Evolutionary conservation across 2,888 invertebrate species (phyloP), one percentile per base, ranked within the genome.

Genomic region (Aethes cnicana): DNA sequence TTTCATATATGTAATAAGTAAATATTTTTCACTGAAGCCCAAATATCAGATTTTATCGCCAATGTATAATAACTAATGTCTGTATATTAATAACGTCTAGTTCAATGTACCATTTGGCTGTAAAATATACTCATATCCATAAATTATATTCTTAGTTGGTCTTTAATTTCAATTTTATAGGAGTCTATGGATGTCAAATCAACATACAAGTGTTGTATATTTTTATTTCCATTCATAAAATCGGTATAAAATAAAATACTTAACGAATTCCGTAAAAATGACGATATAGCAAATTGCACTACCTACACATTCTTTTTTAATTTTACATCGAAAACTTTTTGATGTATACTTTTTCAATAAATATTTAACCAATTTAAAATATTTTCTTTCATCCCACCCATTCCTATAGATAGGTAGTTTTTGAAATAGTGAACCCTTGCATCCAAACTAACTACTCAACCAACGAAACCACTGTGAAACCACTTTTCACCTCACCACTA

Each of bases 321-420:
- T 85, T 86, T 87, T 86, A 85, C 85, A 87, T 87, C 84, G 85
- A 87, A 84, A 73, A 69, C 70, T 76, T 84, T 86, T 87, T 84
- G 86, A 84, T 85, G 87, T 83, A 82, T 84, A 83, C 82, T 84
- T 86, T 86, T 84, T 72, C 73, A 85, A 84, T 86, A 84, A 78
- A 66, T 77, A 77, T 85, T 77, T 86, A 86, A 84, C 72, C 84
- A 78, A 74, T 61, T 57, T 35, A 41, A 20, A 12, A 23, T 68
- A 64, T 65, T 62, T 47, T 64, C 64, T 58, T 56, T 12, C n/a
- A n/a, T n/a, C n/a, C n/a, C n/a, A n/a, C n/a, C n/a, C n/a, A n/a
- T n/a, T n/a, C n/a, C n/a, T n/a, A n/a, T n/a, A n/a, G n/a, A n/a
- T n/a, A n/a, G n/a, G n/a, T n/a, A n/a, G n/a, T n/a, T n/a, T n/a